Evolutionary conservation across 2,888 invertebrate genomes (phyloP), one percentile per base, ranked within the genome.

Genomic region (Resseliella maxima): DNA sequence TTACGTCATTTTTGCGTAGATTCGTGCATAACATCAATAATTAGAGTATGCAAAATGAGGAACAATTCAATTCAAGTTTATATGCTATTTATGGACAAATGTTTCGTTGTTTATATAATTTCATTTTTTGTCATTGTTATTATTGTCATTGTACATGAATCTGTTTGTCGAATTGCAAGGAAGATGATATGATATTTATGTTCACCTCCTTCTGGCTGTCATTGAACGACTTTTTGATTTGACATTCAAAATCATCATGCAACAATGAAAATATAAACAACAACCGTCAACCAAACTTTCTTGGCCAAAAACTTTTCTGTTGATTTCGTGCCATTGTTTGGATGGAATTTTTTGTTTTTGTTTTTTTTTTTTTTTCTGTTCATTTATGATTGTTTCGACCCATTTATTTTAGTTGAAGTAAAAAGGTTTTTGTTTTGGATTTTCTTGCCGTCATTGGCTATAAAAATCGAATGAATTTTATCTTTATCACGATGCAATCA

Each of bases 11-110:
- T 15, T 10, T 72, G 35, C 15, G 15, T 72, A 31, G 6, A 59
- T 72, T 72, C 72, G 72, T 72, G 72, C 72, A 72, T 72, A 72
- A 72, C 72, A 72, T 72, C 72, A 31, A 72, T 72, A 72, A 72
- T 72, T 72, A 31, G 72, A 72, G 31, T 59, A 24, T 5, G 24
- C 18, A 24, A 59, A 27, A 18, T 50, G 50, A 50, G 50, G 21
- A 59, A 59, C n/a, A 59, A 59, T 59, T 24, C 59, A 59, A 59
- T n/a, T 35, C 27, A 24, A 59, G 59, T 72, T 72, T 72, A 35
- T 12, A 72, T 72, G 72, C 3, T 72, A 59, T 59, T 59, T 59
- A 59, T 59, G 59, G 5, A 2, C 15, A 50, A 41, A 12, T 50
- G 2, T 50, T 50, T 50, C 10, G 2, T 50, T 50, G 21, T 50